phyloP scores from a whole-genome alignment of 2,888 invertebrate genomes.

The Zygothrica quintamaculata region DNA sequence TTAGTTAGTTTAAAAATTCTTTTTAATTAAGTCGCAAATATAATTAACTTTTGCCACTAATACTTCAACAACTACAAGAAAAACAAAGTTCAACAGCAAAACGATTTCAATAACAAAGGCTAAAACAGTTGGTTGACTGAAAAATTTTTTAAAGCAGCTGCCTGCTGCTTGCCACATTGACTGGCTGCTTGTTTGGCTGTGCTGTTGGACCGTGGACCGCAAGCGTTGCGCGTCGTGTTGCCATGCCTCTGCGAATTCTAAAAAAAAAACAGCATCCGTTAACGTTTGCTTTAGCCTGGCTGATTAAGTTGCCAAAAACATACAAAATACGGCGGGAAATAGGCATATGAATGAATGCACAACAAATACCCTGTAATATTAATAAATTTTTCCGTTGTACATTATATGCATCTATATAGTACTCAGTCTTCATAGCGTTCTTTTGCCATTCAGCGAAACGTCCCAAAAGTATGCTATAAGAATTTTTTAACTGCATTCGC shows the following conservation, averaged over 20 bases:
- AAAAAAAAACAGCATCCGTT: conserved; percentile 78
- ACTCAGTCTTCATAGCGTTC: no score
- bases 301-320: conserved; percentile 75
- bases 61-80: neutral
- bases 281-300: conserved; percentile 60
- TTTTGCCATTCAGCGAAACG: neutral
- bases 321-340: conserved; percentile 39
- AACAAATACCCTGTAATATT: conserved; percentile 21
- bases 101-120: no score
- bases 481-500: neutral
- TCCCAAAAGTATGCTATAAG: neutral
- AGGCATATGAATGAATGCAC: neutral
- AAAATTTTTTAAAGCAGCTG: conserved; percentile 7
- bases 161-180: conserved; percentile 13
- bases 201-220: conserved; percentile 45
- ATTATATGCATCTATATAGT: no score
- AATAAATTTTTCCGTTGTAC: no score
- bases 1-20: conserved; percentile 50
- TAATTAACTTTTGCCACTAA: conserved; percentile 36
- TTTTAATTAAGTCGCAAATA: conserved; percentile 59
- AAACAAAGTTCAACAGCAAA: no score
- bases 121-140: no score
- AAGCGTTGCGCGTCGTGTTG: conserved; percentile 37
- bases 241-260: conserved; percentile 65
- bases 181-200: conserved; percentile 10